phyloP scores from a whole-genome alignment of 2,888 invertebrate genomes.

The Ametastegia equiseti region DNA sequence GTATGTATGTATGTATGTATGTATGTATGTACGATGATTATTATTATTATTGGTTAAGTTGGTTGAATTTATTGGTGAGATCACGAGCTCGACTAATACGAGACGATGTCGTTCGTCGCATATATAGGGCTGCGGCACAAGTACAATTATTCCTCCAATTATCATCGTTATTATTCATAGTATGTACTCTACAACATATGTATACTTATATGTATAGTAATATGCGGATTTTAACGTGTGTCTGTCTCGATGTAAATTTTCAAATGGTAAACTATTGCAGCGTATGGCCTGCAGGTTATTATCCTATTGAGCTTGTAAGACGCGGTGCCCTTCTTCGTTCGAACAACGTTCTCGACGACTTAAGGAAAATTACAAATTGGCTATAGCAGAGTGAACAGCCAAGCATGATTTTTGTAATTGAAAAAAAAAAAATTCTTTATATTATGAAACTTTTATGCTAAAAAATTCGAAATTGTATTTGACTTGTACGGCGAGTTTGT shows the following conservation, averaged over 20 bases:
- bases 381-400: background rate
- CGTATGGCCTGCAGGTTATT: background rate
- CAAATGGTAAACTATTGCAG: conserved; percentile 15
- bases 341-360: background rate
- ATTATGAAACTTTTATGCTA: too few relatives aligned
- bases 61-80: background rate
- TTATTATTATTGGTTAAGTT: background rate
- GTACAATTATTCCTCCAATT: conserved; percentile 39
- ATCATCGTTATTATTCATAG: conserved; percentile 18
- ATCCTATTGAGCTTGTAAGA: conserved; percentile 45
- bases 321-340: background rate
- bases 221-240: too few relatives aligned
- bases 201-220: background rate
- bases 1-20: background rate
- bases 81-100: background rate
- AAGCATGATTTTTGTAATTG: background rate
- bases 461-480: too few relatives aligned
- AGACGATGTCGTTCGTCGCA: background rate
- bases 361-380: too few relatives aligned
- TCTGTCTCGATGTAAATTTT: background rate
- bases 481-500: too few relatives aligned
- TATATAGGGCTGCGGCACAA: conserved; percentile 7
- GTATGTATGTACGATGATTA: too few relatives aligned
- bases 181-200: too few relatives aligned
- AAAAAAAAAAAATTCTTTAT: too few relatives aligned